Evolutionary conservation across 2,797 vertebrate genomes (phyloP).

Genomic region (Eidolon dupreanum): DNA sequence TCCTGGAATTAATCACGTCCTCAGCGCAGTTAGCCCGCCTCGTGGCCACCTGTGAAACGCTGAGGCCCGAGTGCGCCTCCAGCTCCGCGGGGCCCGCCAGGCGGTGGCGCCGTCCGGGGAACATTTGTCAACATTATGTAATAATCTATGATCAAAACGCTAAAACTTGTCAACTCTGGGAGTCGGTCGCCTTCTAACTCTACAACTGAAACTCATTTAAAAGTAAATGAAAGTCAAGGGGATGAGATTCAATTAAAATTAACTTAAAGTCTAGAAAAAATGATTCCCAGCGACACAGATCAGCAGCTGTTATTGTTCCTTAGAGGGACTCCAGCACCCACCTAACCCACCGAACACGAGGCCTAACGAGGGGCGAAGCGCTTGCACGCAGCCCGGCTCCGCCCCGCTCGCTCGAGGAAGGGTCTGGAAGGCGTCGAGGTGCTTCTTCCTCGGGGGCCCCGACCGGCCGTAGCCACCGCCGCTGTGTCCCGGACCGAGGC

Average conservation of each 20-base stretch:
- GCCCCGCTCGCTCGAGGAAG: no score
- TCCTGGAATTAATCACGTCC: conserved; percentile 75
- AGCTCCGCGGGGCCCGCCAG: no score
- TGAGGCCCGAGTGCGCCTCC: no score
- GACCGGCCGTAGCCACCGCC: conserved; percentile 66
- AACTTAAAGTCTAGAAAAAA: conserved; percentile 84
- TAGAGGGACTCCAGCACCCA: no score
- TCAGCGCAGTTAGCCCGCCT: conserved; percentile 69
- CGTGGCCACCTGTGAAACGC: conserved; percentile 57
- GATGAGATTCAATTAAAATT: conserved; percentile 89
- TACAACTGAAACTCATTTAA: conserved; percentile 86
- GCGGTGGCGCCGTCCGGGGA: conserved; percentile 59
- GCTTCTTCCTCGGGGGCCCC: no score
- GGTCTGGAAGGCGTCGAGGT: no score
- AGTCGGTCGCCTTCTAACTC: conserved; percentile 83
- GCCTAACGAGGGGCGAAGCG: no score
- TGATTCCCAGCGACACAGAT: conserved; percentile 84
- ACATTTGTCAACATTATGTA: conserved; percentile 79
- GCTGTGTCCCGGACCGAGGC: conserved; percentile 75
- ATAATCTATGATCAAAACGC: conserved; percentile 86
- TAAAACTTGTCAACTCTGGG: conserved; percentile 84
- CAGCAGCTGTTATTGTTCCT: conserved; percentile 80
- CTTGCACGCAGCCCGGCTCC: no score
- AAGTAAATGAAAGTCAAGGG: conserved; percentile 88
- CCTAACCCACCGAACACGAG: no score